Evolutionary conservation across 2,113 vertebrate species (phyloP).

Genomic region (Speoplatyrhinus poulsoni): DNA sequence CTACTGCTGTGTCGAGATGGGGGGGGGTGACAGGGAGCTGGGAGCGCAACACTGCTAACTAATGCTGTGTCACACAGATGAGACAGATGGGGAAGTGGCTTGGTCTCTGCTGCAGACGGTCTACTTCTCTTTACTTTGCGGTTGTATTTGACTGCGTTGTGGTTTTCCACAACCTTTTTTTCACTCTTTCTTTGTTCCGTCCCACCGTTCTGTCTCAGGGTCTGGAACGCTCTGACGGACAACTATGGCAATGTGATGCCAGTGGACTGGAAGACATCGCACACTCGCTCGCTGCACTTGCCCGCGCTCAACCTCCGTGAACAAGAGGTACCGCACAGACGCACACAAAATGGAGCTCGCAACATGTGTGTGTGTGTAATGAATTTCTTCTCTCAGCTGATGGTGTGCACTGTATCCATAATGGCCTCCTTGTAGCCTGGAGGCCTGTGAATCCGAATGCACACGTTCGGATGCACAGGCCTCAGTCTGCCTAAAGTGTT

Average conservation of each 20-base stretch:
- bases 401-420: background rate
- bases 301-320: slow-evolving; percentile 90
- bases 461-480: background rate
- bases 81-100: slow-evolving; percentile 27
- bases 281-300: slow-evolving; percentile 89
- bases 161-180: background rate
- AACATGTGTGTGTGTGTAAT: too few relatives aligned
- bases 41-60: background rate
- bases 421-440: background rate
- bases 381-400: background rate
- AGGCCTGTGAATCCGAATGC: background rate
- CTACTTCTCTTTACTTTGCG: background rate
- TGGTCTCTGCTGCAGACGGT: background rate
- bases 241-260: slow-evolving; percentile 98
- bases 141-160: too few relatives aligned
- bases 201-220: slow-evolving; percentile 68
- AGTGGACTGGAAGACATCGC: slow-evolving; percentile 96
- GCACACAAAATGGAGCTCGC: background rate
- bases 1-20: background rate
- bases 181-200: background rate
- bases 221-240: slow-evolving; percentile 96
- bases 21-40: slow-evolving; percentile 5
- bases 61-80: slow-evolving; percentile 42
- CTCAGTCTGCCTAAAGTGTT: slow-evolving; percentile 19
- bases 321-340: slow-evolving; percentile 77